Base-by-base conservation (phyloP, 2,888 invertebrate species). In the Cephus pygmeus region DNA sequence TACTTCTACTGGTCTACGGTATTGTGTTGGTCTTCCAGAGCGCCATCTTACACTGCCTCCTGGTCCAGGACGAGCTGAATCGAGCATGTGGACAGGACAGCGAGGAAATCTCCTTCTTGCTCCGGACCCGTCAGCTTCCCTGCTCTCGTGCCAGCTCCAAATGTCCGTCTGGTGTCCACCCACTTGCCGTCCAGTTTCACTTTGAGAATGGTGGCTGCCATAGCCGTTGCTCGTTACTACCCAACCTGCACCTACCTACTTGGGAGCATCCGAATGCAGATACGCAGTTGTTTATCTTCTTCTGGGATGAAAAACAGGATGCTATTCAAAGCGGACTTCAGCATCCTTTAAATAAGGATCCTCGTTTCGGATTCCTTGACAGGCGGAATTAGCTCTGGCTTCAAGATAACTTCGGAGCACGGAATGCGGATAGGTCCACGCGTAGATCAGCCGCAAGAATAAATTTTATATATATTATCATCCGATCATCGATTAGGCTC, bases 81-180 rank as follows among this genome's bases (percentile, higher is more conserved):
- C 82, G 84, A 86, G 83, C 88, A 85, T 83, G 86, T 88, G 88
- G 85, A 85, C 80, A 79, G 82, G 87, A 88, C 87, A 86, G 86
- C 87, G 78, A 84, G 86, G 86, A 85, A 87, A 85, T 85, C 88
- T 88, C 86, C 87, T 88, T 87, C 83, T 86, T 86, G 85, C 85
- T 73, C 79, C 81, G 82, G 81, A 82, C 82, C 83, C 84, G 85
- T 85, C 85, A 83, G 82, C 83, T 83, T 71, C 71, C 81, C 79
- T 81, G 81, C 84, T 82, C 83, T 84, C 80, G 77, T 84, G 83
- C 83, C 85, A 85, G 80, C 81, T 82, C 83, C 85, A 84, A 87
- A 84, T 81, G 81, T 84, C 83, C 81, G 79, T 82, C 83, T 80
- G 76, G 79, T 82, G 82, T 83, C 83, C 82, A 81, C 79, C 79